Conservation (phyloP, 2,888 invertebrate genomes). For the Nysson spinosus region DNA sequence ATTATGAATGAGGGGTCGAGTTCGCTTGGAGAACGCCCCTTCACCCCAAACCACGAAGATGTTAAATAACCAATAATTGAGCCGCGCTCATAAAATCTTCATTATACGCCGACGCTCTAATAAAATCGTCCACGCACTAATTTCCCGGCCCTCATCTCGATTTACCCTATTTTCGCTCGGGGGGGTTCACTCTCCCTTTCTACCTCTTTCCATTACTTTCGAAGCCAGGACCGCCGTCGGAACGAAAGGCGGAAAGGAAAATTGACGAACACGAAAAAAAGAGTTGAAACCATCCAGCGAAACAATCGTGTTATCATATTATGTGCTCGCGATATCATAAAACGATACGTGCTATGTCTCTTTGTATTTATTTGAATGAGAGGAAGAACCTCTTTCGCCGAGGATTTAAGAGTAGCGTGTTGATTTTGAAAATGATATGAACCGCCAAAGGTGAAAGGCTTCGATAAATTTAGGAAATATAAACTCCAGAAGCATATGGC, state of each 20-base stretch:
- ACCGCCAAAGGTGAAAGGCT: constrained; percentile 4
- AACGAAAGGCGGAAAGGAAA: constrained; percentile 27
- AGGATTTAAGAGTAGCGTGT: too few species aligned
- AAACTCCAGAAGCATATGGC: constrained; percentile 34
- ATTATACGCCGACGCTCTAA: constrained; percentile 65
- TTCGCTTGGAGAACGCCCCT: background rate
- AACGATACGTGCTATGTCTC: background rate
- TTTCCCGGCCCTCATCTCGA: constrained; percentile 66
- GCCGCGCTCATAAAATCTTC: constrained; percentile 69
- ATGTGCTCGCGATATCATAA: constrained; percentile 30
- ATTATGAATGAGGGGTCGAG: constrained; percentile 37
- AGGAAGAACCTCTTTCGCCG: too few species aligned
- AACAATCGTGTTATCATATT: constrained; percentile 68
- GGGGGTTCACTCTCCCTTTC: constrained; percentile 44
- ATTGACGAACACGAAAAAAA: constrained; percentile 21
- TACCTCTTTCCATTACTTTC: background rate
- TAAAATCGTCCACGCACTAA: constrained; percentile 72
- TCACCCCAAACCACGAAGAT: constrained; percentile 19
- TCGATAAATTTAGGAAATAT: constrained; percentile 34
- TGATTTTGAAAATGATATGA: constrained; percentile 15
- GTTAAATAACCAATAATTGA: constrained; percentile 68
- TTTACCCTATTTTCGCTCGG: constrained; percentile 67
- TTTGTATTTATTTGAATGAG: background rate
- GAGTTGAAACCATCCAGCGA: constrained; percentile 56
- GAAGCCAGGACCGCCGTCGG: constrained; percentile 14